Percentiles rank a stretch among this genome's conserved stretches.
These are phyloP conservation scores for Eurosta solidaginis DNA, from an alignment of 1,140 invertebrate genomes.

Conservation along the genomic window DNA sequence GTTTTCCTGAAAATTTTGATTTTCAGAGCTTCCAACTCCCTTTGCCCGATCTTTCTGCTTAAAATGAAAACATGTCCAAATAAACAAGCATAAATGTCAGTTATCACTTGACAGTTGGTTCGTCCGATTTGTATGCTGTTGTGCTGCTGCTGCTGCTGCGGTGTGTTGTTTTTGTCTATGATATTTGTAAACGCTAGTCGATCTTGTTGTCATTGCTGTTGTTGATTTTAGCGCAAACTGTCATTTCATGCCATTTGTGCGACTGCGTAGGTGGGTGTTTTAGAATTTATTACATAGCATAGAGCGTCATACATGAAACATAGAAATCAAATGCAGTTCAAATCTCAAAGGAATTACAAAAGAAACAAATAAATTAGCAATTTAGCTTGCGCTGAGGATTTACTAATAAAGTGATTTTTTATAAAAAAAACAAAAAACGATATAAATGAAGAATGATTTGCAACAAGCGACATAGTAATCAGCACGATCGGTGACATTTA, in stretches of 20 bases:
- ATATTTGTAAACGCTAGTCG: not conserved
- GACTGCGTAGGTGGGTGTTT: not conserved
- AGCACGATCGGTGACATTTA: conserved; percentile 14
- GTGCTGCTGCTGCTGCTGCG: not conserved
- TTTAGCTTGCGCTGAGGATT: not conserved
- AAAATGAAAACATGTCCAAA: not conserved
- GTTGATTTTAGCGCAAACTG: conserved; percentile 26
- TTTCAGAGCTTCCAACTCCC: not conserved
- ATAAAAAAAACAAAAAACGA: not conserved
- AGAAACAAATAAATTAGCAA: not conserved
- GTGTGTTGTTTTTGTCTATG: not conserved
- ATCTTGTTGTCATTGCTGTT: conserved; percentile 16
- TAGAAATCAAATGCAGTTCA: conserved; percentile 14
- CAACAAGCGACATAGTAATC: not conserved
- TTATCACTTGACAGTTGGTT: conserved; percentile 31
- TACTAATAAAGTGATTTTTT: conserved; percentile 27
- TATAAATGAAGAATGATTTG: not conserved
- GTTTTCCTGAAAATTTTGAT: too few species aligned
- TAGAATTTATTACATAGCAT: not conserved
- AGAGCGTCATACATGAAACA: not conserved
- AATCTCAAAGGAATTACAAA: not conserved
- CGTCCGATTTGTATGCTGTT: not conserved
- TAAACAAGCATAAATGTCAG: conserved; percentile 7
- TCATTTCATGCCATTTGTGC: not conserved
- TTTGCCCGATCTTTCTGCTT: not conserved